Percentiles rank a stretch among this genome's conserved stretches.
phyloP scores from a whole-genome alignment of 2,888 invertebrate species.

The Aleiodes testaceus region DNA sequence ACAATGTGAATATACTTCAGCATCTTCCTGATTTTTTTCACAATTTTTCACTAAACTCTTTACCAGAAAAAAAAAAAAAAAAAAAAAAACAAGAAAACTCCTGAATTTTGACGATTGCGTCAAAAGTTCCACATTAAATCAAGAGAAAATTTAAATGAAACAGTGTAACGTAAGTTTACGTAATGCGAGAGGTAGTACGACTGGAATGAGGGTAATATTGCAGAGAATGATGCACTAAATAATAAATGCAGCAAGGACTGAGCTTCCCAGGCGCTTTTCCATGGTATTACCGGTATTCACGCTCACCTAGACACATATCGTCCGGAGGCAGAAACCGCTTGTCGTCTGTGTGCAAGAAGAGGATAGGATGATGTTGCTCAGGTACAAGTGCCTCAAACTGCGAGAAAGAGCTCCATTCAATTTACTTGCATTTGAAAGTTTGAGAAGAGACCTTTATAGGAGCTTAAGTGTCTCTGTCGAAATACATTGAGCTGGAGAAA shows the following conservation, averaged over 20 bases:
- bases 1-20: no score
- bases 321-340: slow-evolving; percentile 1
- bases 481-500: neutral
- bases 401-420: slow-evolving; percentile 31
- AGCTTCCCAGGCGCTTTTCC: slow-evolving; percentile 30
- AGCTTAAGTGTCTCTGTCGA: neutral
- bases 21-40: no score
- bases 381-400: neutral
- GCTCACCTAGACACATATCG: slow-evolving; percentile 31
- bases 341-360: neutral
- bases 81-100: no score
- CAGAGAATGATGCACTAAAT: slow-evolving; percentile 34
- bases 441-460: neutral
- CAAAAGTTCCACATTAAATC: no score
- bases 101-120: no score
- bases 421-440: slow-evolving; percentile 25
- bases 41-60: no score
- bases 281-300: slow-evolving; percentile 38
- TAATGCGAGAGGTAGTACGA: neutral
- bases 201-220: neutral
- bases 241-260: slow-evolving; percentile 43
- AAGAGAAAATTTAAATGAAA: neutral
- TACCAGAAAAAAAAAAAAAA: no score
- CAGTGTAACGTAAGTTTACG: neutral
- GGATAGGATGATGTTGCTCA: neutral